Base-by-base conservation (phyloP, 2,113 vertebrate genomes). In the Chaetorhynchus papuensis region DNA sequence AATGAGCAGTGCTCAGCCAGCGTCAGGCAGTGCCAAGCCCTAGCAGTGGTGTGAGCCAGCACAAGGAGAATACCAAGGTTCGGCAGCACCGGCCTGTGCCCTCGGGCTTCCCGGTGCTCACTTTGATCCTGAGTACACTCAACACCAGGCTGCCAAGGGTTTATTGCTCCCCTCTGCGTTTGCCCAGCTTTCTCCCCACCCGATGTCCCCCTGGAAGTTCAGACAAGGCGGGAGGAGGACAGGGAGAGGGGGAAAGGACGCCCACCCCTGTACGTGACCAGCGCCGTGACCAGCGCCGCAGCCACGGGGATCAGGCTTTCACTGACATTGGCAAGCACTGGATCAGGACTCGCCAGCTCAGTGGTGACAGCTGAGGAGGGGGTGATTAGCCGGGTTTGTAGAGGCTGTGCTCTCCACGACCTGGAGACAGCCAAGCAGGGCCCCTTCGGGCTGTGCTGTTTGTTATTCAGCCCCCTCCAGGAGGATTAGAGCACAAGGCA, bases 241-340 rank as follows among this genome's bases (percentile, higher is more conserved):
- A 10, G 10, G 42, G 41, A 84, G 22, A 0, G 1, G n/a, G 35
- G 26, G 16, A 44, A 89, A 57, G 42, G 37, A 31, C n/a, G 17
- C 22, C 5, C 65, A 57, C 7, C 7, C 21, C 50, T 6, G 21
- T 49, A 44, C 0, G 1, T n/a, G 53, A 31, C 44, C 76, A n/a
- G n/a, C n/a, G n/a, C n/a, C 0, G 1, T n/a, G 53, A 31, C 44
- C 76, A n/a, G 49, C 2, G 0, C 45, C 3, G 0, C 57, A 26
- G 66, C 21, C n/a, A 16, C 65, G 9, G 31, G 30, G 56, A 50
- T 64, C 42, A n/a, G 30, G 54, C 37, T 90, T 50, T 64, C 65
- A 64, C 39, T 53, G 91, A 4, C 56, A 44, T 9, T 21, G 53
- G 52, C 52, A 15, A 60, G 50, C 1, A 0, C 42, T 11, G 68